These are phyloP conservation scores for Calcarius lapponicus DNA, from an alignment of 2,797 vertebrate species.

Conservation along the genomic window DNA sequence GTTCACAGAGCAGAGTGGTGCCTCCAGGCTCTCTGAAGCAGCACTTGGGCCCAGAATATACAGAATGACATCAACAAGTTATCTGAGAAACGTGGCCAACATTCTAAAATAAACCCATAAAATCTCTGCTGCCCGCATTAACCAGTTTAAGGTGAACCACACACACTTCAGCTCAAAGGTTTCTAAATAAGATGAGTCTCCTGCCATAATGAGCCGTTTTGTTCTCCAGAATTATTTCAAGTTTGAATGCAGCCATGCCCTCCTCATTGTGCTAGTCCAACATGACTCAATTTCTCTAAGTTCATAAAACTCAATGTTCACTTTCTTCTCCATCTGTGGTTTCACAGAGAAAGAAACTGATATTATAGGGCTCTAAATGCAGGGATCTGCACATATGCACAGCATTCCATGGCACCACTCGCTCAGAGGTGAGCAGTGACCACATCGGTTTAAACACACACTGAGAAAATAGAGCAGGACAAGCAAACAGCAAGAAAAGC, in stretches of 20 bases:
- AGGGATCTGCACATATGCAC: background rate
- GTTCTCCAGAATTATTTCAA: background rate
- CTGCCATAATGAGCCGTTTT: background rate
- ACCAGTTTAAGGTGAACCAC: background rate
- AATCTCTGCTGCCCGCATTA: background rate
- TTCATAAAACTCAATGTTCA: background rate
- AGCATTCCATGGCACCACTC: background rate
- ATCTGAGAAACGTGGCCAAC: conserved; percentile 24
- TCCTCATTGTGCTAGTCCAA: background rate
- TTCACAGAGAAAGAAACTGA: background rate
- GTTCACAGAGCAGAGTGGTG: background rate
- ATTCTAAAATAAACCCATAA: background rate
- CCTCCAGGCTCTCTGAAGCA: background rate
- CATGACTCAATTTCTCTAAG: background rate
- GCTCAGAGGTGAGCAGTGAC: background rate
- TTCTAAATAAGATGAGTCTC: background rate
- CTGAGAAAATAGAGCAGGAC: background rate
- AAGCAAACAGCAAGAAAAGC: background rate
- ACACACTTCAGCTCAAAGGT: background rate
- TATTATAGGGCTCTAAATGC: background rate
- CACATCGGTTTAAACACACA: background rate
- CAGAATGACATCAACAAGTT: conserved; percentile 41
- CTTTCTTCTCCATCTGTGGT: background rate
- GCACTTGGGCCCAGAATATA: background rate
- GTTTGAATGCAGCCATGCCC: background rate